Evolutionary conservation across 2,888 invertebrate species (phyloP).

Genomic region (Napeogenes inachia): DNA sequence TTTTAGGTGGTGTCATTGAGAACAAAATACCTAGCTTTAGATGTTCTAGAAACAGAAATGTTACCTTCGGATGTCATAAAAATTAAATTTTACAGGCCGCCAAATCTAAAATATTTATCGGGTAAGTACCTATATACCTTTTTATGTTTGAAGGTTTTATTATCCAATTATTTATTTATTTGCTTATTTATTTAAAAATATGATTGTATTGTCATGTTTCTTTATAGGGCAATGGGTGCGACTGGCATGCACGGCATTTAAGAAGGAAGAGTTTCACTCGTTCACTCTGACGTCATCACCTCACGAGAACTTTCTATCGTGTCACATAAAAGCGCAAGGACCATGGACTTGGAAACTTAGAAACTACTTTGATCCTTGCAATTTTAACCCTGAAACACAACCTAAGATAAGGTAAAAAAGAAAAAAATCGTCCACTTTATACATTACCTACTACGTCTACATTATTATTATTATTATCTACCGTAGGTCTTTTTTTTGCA

Average conservation of each 20-base stretch:
- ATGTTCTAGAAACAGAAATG: slow-evolving; percentile 95
- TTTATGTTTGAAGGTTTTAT: neutral
- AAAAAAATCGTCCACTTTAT: no score
- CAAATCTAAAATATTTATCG: slow-evolving; percentile 94
- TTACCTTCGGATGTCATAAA: slow-evolving; percentile 96
- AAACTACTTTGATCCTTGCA: slow-evolving; percentile 95
- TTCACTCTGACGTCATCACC: slow-evolving; percentile 97
- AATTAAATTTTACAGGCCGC: slow-evolving; percentile 96
- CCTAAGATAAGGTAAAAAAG: slow-evolving; percentile 81
- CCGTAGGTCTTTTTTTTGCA: no score
- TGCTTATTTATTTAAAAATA: no score
- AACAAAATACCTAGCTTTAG: slow-evolving; percentile 93
- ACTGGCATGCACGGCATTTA: slow-evolving; percentile 92
- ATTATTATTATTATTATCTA: no score
- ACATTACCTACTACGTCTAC: no score
- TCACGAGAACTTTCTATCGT: slow-evolving; percentile 95
- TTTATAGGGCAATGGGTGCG: slow-evolving; percentile 92
- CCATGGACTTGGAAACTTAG: slow-evolving; percentile 98
- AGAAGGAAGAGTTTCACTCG: slow-evolving; percentile 94
- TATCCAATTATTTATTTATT: no score
- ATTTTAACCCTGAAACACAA: slow-evolving; percentile 90
- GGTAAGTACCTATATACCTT: slow-evolving; percentile 43
- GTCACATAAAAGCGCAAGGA: slow-evolving; percentile 93
- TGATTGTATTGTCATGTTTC: neutral
- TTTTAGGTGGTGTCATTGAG: slow-evolving; percentile 89